Evolutionary conservation across 1,140 invertebrate species (phyloP).

Genomic region (Chironomus striatipennis): DNA sequence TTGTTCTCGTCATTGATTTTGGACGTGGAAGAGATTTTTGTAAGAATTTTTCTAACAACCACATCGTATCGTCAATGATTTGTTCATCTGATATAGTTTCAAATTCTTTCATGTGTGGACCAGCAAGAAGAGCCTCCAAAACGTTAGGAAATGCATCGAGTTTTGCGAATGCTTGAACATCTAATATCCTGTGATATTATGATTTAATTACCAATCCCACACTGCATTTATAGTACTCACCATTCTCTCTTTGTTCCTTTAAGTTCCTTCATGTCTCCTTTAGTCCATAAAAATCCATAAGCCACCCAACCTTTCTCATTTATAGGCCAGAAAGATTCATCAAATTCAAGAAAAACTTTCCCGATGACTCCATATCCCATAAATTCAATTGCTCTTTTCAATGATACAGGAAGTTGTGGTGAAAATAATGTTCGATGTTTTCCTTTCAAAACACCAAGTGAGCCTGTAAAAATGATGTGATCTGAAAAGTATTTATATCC

Average conservation of each 20-base stretch:
- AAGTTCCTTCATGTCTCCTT: constrained; percentile 39
- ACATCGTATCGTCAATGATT: constrained; percentile 41
- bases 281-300: constrained; percentile 46
- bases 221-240: too few relatives aligned
- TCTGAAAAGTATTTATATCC: constrained; percentile 49
- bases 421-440: constrained; percentile 48
- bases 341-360: constrained; percentile 67
- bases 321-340: constrained; percentile 50
- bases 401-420: constrained; percentile 50
- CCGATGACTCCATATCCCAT: constrained; percentile 61
- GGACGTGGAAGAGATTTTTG: not conserved
- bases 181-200: constrained; percentile 47
- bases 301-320: constrained; percentile 35
- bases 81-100: constrained; percentile 45
- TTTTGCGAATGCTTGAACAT: constrained; percentile 56
- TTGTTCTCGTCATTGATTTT: constrained; percentile 44
- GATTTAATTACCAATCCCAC: too few relatives aligned
- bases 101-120: constrained; percentile 46
- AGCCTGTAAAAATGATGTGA: constrained; percentile 58
- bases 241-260: constrained; percentile 26
- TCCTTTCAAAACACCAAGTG: constrained; percentile 60
- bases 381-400: constrained; percentile 51
- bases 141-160: constrained; percentile 57
- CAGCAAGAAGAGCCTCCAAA: constrained; percentile 54
- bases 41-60: constrained; percentile 33